These are phyloP conservation scores for Bovichtus diacanthus DNA, from an alignment of 2,797 vertebrate genomes.

Conservation along the genomic window DNA sequence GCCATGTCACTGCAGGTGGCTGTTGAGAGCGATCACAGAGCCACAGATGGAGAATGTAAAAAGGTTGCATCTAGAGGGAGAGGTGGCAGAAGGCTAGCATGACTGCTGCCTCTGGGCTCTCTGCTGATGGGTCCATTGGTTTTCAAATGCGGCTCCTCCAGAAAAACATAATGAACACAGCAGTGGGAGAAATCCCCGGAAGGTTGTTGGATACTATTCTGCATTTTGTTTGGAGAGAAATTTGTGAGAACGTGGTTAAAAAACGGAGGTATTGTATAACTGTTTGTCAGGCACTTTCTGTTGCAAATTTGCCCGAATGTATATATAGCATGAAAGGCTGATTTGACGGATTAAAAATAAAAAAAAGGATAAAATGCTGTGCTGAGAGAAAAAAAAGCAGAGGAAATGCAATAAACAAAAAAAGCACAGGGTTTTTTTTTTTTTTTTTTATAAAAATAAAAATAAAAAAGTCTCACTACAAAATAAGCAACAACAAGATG, in stretches of 20 bases:
- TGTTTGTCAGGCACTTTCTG: background rate
- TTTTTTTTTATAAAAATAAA: no score
- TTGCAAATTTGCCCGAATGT: background rate
- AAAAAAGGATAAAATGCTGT: fast-evolving
- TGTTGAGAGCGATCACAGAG: conserved; percentile 44
- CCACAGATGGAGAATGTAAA: conserved; percentile 72
- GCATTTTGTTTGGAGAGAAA: background rate
- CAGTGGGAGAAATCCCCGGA: conserved; percentile 25
- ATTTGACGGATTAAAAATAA: conserved; percentile 2
- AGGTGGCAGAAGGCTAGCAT: conserved; percentile 62
- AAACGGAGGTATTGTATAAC: background rate
- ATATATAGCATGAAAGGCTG: background rate
- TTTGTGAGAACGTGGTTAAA: background rate
- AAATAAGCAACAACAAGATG: conserved; percentile 16
- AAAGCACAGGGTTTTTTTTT: background rate
- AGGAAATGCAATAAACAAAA: background rate
- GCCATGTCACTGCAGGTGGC: conserved; percentile 56
- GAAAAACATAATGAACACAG: conserved; percentile 45
- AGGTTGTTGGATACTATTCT: conserved; percentile 3
- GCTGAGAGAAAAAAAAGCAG: background rate
- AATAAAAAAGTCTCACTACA: background rate
- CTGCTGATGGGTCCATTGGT: conserved; percentile 49
- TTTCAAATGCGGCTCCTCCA: conserved; percentile 55
- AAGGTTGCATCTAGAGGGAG: conserved; percentile 66
- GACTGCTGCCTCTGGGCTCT: conserved; percentile 62